Base-by-base conservation (phyloP, 2,888 invertebrate species). In the Eupithecia tripunctaria region DNA sequence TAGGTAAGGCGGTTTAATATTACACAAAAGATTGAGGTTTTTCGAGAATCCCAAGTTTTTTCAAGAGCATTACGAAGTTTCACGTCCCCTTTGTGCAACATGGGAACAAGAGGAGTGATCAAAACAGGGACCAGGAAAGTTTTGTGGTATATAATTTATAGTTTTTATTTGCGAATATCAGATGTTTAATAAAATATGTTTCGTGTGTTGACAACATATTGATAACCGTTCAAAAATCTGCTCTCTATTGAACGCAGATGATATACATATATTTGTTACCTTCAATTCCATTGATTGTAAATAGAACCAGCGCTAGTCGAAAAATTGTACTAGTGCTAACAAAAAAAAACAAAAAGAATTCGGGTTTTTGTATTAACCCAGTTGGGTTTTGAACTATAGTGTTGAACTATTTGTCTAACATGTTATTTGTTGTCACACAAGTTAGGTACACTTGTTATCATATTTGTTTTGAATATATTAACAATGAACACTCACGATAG, bases 41-140 rank as follows among this genome's bases (percentile, higher is more conserved):
- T 88, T 85, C 85, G 87, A 84, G 84, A 85, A 88, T 86, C 86
- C 84, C 78, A 85, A 84, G 85, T 86, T 90, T 93, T 90, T 92
- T 91, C 85, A 81, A 87, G 82, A 85, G 83, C 87, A 88, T 87
- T 82, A 82, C 74, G 77, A 82, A 85, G 76, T 78, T 85, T 82
- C 83, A 86, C 85, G 84, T 85, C 85, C 84, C 89, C 68, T 85
- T 90, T 91, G 85, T 89, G 88, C 88, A 88, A 89, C 82, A 85
- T 86, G 88, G 88, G 90, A 90, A 91, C 90, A 91, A 88, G 90
- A 88, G 91, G 93, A 91, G 94, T 94, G 93, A 94, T 93, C 92
- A 91, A 89, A 94, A 93, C 86, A 91, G 80, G 82, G 80, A 84
- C 86, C 86, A 90, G 80, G 82, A 79, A 83, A 87, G 82, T 84